phyloP scores from a whole-genome alignment of 2,797 vertebrate genomes.

The Tenualosa ilisha region DNA sequence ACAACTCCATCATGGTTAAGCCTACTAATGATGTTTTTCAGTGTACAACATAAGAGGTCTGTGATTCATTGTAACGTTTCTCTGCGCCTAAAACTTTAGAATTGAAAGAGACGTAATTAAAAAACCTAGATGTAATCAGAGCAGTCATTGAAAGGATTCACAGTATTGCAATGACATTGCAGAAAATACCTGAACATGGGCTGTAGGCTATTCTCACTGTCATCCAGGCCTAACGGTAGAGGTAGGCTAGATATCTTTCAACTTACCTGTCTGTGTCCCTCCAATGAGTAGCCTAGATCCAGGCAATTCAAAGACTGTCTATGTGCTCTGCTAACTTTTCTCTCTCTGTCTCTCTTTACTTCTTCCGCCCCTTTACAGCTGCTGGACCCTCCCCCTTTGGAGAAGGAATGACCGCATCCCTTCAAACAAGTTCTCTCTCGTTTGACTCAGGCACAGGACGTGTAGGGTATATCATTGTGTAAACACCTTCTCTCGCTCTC shows the following conservation, averaged over 20 bases:
- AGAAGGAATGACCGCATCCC: conserved; percentile 80
- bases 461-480: conserved; percentile 66
- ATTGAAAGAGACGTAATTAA: neutral
- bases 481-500: conserved; percentile 61
- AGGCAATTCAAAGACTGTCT: conserved; percentile 38
- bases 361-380: conserved; percentile 55
- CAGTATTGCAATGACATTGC: neutral
- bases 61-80: neutral
- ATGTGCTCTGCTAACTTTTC: conserved; percentile 44
- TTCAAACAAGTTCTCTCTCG: conserved; percentile 80
- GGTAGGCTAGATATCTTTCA: neutral
- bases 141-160: neutral
- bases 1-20: neutral
- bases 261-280: neutral
- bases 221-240: neutral
- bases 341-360: conserved; percentile 58
- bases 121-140: neutral
- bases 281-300: neutral
- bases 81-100: neutral
- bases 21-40: neutral
- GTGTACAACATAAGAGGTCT: neutral
- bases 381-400: conserved; percentile 74
- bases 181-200: neutral
- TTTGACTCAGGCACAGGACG: conserved; percentile 67
- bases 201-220: neutral